Evolutionary conservation across 2,113 vertebrate genomes (phyloP), one percentile per base, ranked within the genome.

Genomic region (Microtus oregoni): DNA sequence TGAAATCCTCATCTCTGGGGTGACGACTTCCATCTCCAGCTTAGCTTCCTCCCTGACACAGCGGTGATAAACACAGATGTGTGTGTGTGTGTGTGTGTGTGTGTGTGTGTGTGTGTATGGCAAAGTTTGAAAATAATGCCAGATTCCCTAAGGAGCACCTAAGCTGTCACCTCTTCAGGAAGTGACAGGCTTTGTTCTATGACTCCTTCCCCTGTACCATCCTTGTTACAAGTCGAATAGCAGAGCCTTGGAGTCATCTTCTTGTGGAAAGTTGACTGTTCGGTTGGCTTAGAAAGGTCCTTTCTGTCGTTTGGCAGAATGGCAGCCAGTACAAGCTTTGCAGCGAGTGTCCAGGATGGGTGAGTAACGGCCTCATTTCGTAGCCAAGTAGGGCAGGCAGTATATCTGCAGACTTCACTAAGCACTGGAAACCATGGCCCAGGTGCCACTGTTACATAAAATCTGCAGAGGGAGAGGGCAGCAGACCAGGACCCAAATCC

Each of bases 281-380:
- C 41, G 55, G 30, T 13, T 83, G 79, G 67, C 10, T 13, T 7
- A 24, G 76, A 17, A 81, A 89, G 91, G 91, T 90, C 13, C 20
- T 83, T 72, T 90, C 55, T 91, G 11, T 82, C 96, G 58, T 88
- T 94, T 97, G 96, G 58, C 61, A 96, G 95, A 41, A 95, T 94
- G 97, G 94, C 47, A 12, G 1, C 92, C 92, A 17, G 28, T 58
- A 50, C 65, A 81, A 76, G 91, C 75, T 58, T 67, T 92, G 44
- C 38, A 5, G 11, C 90, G 90, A 58, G 44, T 7, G 47, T 41
- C 89, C 75, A 93, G 89, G 95, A 96, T 68, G 89, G 72, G 96
- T 41, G 41, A 41, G 41, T 97, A 96, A 38, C 65, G 12, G 30
- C 14, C 58, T 44, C 17, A 10, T 75, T 20, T 70, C 63, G 5